Percentiles rank a stretch among this genome's conserved stretches.
Evolutionary conservation across 2,888 invertebrate genomes (phyloP).

Genomic region (Carcina quercana): DNA sequence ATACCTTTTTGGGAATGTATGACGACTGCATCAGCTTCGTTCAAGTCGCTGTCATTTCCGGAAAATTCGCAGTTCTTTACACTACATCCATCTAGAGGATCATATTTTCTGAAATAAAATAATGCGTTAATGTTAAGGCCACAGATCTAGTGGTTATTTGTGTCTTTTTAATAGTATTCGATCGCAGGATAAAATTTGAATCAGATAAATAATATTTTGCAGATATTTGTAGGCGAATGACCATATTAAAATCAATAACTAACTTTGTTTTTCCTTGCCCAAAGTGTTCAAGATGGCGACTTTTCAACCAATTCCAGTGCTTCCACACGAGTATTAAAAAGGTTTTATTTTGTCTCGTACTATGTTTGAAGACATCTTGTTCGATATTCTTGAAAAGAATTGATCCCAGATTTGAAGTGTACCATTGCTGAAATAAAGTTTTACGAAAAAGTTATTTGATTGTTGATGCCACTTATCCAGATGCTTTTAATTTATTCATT

Average conservation of each 20-base stretch:
- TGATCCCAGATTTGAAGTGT: slow-evolving; percentile 35
- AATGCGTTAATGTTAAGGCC: not conserved
- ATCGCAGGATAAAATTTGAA: not conserved
- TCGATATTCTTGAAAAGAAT: slow-evolving; percentile 27
- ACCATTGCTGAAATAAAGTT: slow-evolving; percentile 27
- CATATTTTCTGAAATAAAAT: not conserved
- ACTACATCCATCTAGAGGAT: slow-evolving; percentile 42
- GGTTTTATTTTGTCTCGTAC: slow-evolving; percentile 20
- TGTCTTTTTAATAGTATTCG: not conserved
- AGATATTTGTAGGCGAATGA: not conserved
- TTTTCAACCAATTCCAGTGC: slow-evolving; percentile 66
- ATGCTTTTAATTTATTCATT: no score
- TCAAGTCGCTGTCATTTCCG: slow-evolving; percentile 54
- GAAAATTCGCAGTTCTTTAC: slow-evolving; percentile 74
- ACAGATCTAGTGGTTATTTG: not conserved
- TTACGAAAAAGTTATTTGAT: no score
- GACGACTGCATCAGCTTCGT: slow-evolving; percentile 73
- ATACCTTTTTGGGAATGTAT: slow-evolving; percentile 55
- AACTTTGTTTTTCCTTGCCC: slow-evolving; percentile 30
- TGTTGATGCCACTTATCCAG: no score
- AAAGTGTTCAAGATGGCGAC: slow-evolving; percentile 70
- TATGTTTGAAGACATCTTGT: slow-evolving; percentile 1
- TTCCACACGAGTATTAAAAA: slow-evolving; percentile 75
- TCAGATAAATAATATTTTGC: not conserved
- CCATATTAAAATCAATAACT: not conserved